These are phyloP conservation scores for Etheostoma nigrum DNA, from an alignment of 2,797 vertebrate genomes.

Conservation along the genomic window DNA sequence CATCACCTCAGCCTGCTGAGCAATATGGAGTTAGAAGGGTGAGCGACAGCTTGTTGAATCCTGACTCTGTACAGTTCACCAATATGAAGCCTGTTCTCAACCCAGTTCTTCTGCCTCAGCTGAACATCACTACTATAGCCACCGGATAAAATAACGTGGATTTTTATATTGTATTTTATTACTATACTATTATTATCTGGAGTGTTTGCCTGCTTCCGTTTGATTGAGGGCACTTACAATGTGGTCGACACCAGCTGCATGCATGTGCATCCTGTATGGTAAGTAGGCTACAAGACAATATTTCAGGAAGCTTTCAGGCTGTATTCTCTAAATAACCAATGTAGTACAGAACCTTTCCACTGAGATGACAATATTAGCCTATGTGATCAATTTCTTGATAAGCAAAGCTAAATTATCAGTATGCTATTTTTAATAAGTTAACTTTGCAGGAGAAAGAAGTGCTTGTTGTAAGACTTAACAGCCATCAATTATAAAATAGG, in stretches of 20 bases:
- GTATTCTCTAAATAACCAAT: not conserved
- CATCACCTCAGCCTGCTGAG: not conserved
- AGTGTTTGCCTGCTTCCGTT: not conserved
- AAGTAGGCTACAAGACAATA: constrained; percentile 39
- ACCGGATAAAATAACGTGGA: constrained; percentile 43
- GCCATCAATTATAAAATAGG: not conserved
- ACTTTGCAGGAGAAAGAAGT: not conserved
- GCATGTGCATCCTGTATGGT: constrained; percentile 72
- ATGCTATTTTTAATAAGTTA: not conserved
- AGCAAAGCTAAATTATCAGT: not conserved
- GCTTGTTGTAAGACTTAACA: not conserved
- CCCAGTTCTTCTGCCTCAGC: not conserved
- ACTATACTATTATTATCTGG: not conserved
- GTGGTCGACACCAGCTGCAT: constrained; percentile 52
- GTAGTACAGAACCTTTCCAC: not conserved
- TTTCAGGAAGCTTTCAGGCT: not conserved
- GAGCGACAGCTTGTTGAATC: not conserved
- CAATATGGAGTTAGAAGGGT: not conserved
- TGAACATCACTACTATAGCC: not conserved
- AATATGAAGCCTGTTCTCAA: constrained; percentile 44
- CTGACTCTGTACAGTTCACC: not conserved
- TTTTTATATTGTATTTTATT: not conserved
- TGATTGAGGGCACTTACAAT: constrained; percentile 47
- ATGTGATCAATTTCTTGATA: not conserved
- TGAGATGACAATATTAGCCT: not conserved